Evolutionary conservation across 2,888 invertebrate species (phyloP).

Genomic region (Pseudococcus longispinus): DNA sequence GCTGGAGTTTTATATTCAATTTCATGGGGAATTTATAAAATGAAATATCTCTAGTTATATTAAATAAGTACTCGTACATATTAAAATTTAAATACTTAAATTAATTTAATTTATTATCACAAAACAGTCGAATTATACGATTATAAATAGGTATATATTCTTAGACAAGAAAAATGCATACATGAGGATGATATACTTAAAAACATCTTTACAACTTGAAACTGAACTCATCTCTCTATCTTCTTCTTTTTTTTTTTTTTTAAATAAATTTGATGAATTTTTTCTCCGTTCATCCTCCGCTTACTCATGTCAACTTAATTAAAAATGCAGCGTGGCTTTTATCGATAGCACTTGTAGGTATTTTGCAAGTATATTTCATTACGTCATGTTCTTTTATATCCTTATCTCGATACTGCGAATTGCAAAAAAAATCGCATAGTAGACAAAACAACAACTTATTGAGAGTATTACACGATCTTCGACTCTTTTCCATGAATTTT

Average conservation of each 20-base stretch:
- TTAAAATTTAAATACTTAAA: neutral
- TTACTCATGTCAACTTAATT: neutral
- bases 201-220: neutral
- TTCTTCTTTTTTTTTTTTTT: neutral
- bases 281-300: neutral
- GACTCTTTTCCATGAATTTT: neutral
- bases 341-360: too few species aligned
- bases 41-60: too few species aligned
- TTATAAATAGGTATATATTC: neutral
- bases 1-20: neutral
- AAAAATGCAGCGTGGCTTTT: too few species aligned
- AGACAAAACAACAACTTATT: neutral
- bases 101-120: neutral
- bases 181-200: too few species aligned
- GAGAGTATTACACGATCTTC: too few species aligned
- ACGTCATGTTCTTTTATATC: neutral
- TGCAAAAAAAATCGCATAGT: neutral
- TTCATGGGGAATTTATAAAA: neutral
- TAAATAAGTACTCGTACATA: too few species aligned
- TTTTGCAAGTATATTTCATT: neutral
- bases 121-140: neutral
- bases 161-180: neutral
- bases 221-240: neutral
- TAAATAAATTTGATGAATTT: neutral
- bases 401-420: neutral